These are phyloP conservation scores for Prenolepis imparis DNA, from an alignment of 2,888 invertebrate species.

Conservation along the genomic window DNA sequence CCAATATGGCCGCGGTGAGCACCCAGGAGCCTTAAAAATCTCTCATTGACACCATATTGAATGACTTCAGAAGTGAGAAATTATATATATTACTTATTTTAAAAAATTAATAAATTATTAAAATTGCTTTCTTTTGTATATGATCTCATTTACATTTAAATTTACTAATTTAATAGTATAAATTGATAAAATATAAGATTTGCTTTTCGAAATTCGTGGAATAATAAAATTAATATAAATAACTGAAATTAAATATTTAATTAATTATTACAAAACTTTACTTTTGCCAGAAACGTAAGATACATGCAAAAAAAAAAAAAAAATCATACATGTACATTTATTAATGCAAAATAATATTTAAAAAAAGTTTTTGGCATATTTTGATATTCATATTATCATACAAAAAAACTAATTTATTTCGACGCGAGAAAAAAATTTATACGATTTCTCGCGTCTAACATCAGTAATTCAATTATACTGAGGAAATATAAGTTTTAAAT, in stretches of 20 bases:
- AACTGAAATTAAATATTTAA: not conserved
- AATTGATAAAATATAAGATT: not conserved
- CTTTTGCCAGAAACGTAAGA: not conserved
- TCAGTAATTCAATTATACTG: not conserved
- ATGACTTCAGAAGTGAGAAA: not conserved
- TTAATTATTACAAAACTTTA: not conserved
- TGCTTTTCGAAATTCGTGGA: not conserved
- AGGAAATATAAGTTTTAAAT: constrained; percentile 1
- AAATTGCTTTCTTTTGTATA: not conserved
- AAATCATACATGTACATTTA: not conserved
- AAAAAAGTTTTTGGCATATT: not conserved
- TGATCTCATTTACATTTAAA: not conserved
- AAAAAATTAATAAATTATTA: too few species aligned
- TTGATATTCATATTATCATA: not conserved
- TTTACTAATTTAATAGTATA: not conserved
- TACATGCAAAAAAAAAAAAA: not conserved
- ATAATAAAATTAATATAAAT: not conserved
- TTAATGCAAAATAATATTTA: not conserved
- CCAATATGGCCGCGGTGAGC: too few species aligned
- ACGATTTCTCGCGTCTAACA: not conserved
- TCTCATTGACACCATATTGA: too few species aligned
- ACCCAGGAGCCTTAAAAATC: too few species aligned
- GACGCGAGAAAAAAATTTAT: too few species aligned
- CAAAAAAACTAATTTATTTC: not conserved
- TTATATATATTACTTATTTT: too few species aligned